phyloP scores from a whole-genome alignment of 2,888 invertebrate genomes.

The Tetropium fuscum region DNA sequence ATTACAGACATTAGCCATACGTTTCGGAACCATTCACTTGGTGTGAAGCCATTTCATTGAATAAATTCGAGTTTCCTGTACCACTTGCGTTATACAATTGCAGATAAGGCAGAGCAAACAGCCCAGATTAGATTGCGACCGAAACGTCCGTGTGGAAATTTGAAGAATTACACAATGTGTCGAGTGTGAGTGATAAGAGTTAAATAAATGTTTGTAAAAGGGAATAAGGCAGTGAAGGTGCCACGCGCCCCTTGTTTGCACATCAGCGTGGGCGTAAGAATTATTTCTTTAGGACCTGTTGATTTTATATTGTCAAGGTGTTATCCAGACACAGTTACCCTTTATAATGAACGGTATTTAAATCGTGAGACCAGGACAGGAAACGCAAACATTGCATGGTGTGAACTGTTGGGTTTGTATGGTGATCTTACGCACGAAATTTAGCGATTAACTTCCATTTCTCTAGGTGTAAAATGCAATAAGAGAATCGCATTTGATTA shows the following conservation, averaged over 20 bases:
- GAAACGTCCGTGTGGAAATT: conserved; percentile 37
- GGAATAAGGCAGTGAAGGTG: conserved; percentile 40
- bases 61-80: conserved; percentile 34
- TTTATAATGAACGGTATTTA: conserved; percentile 29
- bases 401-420: conserved; percentile 17
- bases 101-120: conserved; percentile 40
- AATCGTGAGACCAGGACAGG: conserved; percentile 32
- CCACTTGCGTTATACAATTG: conserved; percentile 27
- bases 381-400: conserved; percentile 33
- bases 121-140: conserved; percentile 44
- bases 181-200: conserved; percentile 25
- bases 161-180: conserved; percentile 34
- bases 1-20: no score
- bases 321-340: conserved; percentile 40
- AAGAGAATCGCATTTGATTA: no score
- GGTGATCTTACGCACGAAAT: conserved; percentile 2
- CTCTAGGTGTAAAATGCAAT: neutral
- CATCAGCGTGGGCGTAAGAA: conserved; percentile 53
- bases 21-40: no score
- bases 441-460: conserved; percentile 4
- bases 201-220: conserved; percentile 41
- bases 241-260: conserved; percentile 52
- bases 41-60: no score
- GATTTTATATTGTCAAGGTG: conserved; percentile 49
- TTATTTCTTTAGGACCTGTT: conserved; percentile 53